Percentiles rank a stretch among this genome's conserved stretches.
Conservation (phyloP, 1,140 invertebrate genomes). For the Himalopsyche phryganea region DNA sequence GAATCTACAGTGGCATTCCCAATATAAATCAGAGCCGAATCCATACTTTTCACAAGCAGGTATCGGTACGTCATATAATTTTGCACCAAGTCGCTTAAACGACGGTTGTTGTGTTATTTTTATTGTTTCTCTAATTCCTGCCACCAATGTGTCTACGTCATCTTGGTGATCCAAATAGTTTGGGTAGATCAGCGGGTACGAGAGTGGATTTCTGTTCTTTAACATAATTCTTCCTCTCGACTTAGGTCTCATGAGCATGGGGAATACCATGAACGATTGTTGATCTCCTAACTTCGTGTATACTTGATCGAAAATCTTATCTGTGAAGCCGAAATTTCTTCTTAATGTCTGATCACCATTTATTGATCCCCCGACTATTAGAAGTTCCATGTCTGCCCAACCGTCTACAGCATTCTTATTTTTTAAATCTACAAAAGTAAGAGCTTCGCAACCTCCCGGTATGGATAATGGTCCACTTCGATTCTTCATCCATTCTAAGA, state of each 20-base stretch:
- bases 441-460: conserved; percentile 76
- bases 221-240: conserved; percentile 69
- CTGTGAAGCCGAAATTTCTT: conserved; percentile 57
- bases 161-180: conserved; percentile 70
- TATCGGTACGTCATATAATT: conserved; percentile 59
- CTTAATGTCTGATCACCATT: conserved; percentile 52
- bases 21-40: conserved; percentile 67
- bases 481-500: conserved; percentile 51
- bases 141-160: conserved; percentile 60
- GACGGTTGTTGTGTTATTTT: conserved; percentile 56
- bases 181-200: conserved; percentile 77
- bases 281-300: conserved; percentile 51
- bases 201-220: conserved; percentile 63
- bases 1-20: conserved; percentile 64
- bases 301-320: conserved; percentile 52
- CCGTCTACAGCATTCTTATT: conserved; percentile 59
- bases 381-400: conserved; percentile 72
- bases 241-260: conserved; percentile 69
- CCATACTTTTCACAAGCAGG: conserved; percentile 60
- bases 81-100: conserved; percentile 57
- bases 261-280: conserved; percentile 63
- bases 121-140: conserved; percentile 60
- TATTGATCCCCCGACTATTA: conserved; percentile 59
- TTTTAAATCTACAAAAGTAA: conserved; percentile 72
- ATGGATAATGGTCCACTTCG: conserved; percentile 64